Evolutionary conservation across 2,888 invertebrate genomes (phyloP), one percentile per base, ranked within the genome.

Genomic region (Endotricha flammealis): DNA sequence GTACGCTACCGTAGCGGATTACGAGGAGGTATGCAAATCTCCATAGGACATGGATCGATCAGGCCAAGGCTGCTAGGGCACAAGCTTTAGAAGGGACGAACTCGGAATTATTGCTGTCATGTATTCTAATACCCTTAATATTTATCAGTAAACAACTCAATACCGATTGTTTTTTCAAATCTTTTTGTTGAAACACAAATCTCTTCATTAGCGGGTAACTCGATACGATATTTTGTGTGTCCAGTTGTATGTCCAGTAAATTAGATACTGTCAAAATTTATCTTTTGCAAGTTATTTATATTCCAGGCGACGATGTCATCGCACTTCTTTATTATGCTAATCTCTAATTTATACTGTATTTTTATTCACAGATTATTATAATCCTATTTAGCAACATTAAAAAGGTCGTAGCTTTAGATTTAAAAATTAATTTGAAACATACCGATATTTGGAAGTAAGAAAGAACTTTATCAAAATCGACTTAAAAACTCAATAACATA

Each of bases 241-340:
- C n/a, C n/a, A n/a, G n/a, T n/a, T n/a, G n/a, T n/a, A n/a, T n/a
- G 10, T 11, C 24, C 12, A 5, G 13, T 12, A 28, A 28, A 28
- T 12, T 6, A 9, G 14, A n/a, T 2, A 14, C 20, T 23, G 36
- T 17, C 27, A 7, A 29, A 35, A n/a, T 36, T 25, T 12, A 14
- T 17, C 10, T 32, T 27, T 35, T 28, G 9, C 9, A 31, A 4
- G 20, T 31, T 31, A 31, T 12, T 17, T 14, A 14, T 30, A 36
- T 11, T 29, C 30, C 29, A 31, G 27, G 36, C 23, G 9, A 54
- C 44, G 44, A 49, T 57, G 57, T 51, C 50, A 53, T 45, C 48
- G 53, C 40, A 52, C 48, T 53, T 51, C 46, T n/a, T n/a, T n/a
- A n/a, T 54, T 57, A 59, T 57, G 51, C 42, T 46, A 64, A 61